phyloP scores from a whole-genome alignment of 2,888 invertebrate genomes.

The Ophion costatus region DNA sequence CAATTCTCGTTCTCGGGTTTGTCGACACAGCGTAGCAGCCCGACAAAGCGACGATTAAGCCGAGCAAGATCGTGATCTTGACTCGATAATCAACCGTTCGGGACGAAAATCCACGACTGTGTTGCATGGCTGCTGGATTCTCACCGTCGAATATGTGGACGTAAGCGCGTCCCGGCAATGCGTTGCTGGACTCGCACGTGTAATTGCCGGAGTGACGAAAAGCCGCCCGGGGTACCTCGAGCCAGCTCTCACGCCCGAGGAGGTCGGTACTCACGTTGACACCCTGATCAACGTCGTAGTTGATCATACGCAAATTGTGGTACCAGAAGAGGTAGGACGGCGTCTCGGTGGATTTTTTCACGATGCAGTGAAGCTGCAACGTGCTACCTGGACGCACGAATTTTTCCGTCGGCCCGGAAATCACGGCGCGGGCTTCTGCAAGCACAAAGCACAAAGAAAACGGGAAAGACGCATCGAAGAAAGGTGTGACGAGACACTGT shows the following conservation, averaged over 20 bases:
- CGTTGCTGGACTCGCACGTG: slow-evolving; percentile 95
- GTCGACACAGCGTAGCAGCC: slow-evolving; percentile 27
- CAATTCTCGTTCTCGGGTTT: slow-evolving; percentile 37
- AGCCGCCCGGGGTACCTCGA: slow-evolving; percentile 86
- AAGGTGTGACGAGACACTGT: background rate
- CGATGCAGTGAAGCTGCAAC: slow-evolving; percentile 91
- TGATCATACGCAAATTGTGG: slow-evolving; percentile 96
- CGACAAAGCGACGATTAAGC: slow-evolving; percentile 54
- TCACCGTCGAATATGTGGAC: slow-evolving; percentile 96
- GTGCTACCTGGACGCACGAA: slow-evolving; percentile 95
- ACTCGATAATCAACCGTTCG: slow-evolving; percentile 25
- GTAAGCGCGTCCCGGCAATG: slow-evolving; percentile 93
- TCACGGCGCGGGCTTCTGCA: slow-evolving; percentile 94
- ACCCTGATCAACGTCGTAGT: slow-evolving; percentile 94
- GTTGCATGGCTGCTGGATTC: slow-evolving; percentile 93
- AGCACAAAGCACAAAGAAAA: slow-evolving; percentile 64
- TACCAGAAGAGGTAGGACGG: slow-evolving; percentile 92
- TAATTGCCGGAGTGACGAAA: slow-evolving; percentile 94
- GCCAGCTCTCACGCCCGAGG: slow-evolving; percentile 88
- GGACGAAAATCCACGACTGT: slow-evolving; percentile 71
- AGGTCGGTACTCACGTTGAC: slow-evolving; percentile 94
- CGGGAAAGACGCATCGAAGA: background rate
- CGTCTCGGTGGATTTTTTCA: slow-evolving; percentile 93
- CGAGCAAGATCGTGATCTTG: slow-evolving; percentile 39
- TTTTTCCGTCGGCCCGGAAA: slow-evolving; percentile 93